Percentiles rank a stretch among this genome's conserved stretches.
phyloP scores from a whole-genome alignment of 2,113 vertebrate genomes.

The Nerophis lumbriciformis region DNA sequence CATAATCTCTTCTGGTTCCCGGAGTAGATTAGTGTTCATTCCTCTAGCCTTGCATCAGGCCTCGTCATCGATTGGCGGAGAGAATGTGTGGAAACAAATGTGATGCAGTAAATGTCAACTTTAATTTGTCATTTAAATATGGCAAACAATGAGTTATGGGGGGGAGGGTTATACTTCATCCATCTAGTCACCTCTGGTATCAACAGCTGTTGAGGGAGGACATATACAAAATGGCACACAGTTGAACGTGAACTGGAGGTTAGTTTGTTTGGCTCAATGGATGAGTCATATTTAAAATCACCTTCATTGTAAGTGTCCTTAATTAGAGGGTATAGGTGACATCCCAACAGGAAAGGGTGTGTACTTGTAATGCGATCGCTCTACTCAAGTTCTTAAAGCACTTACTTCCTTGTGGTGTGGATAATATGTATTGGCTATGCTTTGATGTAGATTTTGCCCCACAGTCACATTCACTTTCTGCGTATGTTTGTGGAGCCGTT shows the following conservation, averaged over 20 bases:
- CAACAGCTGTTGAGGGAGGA: slow-evolving; percentile 39
- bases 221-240: slow-evolving; percentile 15
- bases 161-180: slow-evolving; percentile 24
- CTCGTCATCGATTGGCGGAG: slow-evolving; percentile 15
- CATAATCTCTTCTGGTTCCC: slow-evolving; percentile 31
- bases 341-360: neutral
- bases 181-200: slow-evolving; percentile 25
- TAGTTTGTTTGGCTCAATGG: slow-evolving; percentile 25
- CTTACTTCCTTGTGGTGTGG: too few relatives aligned
- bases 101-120: slow-evolving; percentile 58
- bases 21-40: slow-evolving; percentile 33
- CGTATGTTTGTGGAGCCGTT: too few relatives aligned
- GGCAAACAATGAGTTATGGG: slow-evolving; percentile 40
- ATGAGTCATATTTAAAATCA: slow-evolving; percentile 3
- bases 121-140: slow-evolving; percentile 53
- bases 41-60: slow-evolving; percentile 22
- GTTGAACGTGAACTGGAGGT: slow-evolving; percentile 34
- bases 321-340: neutral
- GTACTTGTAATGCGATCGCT: too few relatives aligned
- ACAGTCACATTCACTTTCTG: too few relatives aligned
- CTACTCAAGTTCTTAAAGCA: too few relatives aligned
- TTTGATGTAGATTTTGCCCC: too few relatives aligned
- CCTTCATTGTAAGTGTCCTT: neutral
- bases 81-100: neutral
- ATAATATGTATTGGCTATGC: too few relatives aligned